Conservation (phyloP, 1,140 invertebrate genomes). For the Himalopsyche phryganea region DNA sequence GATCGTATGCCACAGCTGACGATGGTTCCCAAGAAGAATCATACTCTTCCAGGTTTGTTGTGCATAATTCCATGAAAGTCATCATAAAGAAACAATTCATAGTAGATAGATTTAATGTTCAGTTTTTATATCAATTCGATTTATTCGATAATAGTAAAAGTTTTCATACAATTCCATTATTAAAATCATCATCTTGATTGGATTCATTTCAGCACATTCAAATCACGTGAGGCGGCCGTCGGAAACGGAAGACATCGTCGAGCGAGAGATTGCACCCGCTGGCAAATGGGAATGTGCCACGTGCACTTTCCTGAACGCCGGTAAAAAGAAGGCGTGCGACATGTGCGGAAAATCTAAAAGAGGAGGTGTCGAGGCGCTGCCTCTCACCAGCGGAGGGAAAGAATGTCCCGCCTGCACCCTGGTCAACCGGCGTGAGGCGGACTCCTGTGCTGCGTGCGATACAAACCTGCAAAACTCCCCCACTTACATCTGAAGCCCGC, state of each 20-base stretch:
- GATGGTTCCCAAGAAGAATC: conserved; percentile 37
- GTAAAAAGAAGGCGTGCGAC: conserved; percentile 61
- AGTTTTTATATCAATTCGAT: no score
- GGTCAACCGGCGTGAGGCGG: conserved; percentile 68
- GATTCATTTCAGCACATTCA: conserved; percentile 34
- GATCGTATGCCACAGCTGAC: conserved; percentile 36
- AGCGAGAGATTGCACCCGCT: no score
- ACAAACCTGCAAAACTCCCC: conserved; percentile 69
- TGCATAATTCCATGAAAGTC: no score
- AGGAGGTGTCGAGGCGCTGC: conserved; percentile 58
- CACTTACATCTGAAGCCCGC: conserved; percentile 62
- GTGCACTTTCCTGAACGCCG: conserved; percentile 68
- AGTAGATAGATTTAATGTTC: no score
- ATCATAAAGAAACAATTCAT: no score
- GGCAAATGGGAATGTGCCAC: conserved; percentile 64
- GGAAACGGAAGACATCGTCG: background rate
- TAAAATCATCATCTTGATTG: no score
- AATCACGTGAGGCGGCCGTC: background rate
- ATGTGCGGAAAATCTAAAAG: conserved; percentile 68
- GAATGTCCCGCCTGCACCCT: conserved; percentile 76
- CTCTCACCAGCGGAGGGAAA: conserved; percentile 68
- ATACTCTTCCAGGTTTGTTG: conserved; percentile 40
- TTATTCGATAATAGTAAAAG: no score
- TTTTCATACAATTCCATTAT: no score
- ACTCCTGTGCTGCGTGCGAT: conserved; percentile 65